These are phyloP conservation scores for Agrilus biguttatus DNA, from an alignment of 2,888 invertebrate species.

Conservation along the genomic window DNA sequence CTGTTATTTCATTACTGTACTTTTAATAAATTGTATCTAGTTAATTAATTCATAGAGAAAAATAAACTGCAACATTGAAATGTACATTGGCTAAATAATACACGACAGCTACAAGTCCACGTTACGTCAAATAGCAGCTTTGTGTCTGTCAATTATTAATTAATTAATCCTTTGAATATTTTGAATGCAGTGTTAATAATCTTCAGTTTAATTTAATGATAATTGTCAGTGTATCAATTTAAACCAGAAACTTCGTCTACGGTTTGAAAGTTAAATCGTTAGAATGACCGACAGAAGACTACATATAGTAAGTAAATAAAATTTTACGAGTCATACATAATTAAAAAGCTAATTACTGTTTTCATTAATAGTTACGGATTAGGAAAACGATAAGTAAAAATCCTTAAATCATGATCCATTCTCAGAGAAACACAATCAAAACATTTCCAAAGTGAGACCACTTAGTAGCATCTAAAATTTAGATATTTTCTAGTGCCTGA, in stretches of 20 bases:
- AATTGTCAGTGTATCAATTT: too few relatives aligned
- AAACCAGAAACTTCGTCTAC: not conserved
- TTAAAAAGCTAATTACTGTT: slow-evolving; percentile 2
- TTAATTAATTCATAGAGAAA: too few relatives aligned
- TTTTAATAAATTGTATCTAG: too few relatives aligned
- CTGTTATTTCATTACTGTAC: too few relatives aligned
- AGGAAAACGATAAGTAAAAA: slow-evolving; percentile 80
- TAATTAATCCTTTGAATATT: too few relatives aligned
- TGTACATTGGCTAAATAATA: too few relatives aligned
- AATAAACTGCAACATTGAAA: too few relatives aligned
- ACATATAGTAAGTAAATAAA: slow-evolving; percentile 10
- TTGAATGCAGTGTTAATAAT: too few relatives aligned
- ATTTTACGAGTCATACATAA: not conserved
- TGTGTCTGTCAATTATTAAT: too few relatives aligned
- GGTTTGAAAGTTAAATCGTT: not conserved
- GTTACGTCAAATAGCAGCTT: too few relatives aligned
- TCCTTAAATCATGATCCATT: slow-evolving; percentile 93
- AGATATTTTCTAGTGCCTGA: slow-evolving; percentile 90
- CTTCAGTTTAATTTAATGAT: too few relatives aligned
- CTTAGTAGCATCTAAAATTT: slow-evolving; percentile 88
- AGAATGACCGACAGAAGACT: slow-evolving; percentile 11
- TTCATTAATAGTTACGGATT: slow-evolving; percentile 45
- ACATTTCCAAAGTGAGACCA: slow-evolving; percentile 75
- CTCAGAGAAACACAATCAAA: slow-evolving; percentile 84
- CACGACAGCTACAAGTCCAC: too few relatives aligned